phyloP scores from a whole-genome alignment of 2,888 invertebrate genomes.

The Lobophora halterata region DNA sequence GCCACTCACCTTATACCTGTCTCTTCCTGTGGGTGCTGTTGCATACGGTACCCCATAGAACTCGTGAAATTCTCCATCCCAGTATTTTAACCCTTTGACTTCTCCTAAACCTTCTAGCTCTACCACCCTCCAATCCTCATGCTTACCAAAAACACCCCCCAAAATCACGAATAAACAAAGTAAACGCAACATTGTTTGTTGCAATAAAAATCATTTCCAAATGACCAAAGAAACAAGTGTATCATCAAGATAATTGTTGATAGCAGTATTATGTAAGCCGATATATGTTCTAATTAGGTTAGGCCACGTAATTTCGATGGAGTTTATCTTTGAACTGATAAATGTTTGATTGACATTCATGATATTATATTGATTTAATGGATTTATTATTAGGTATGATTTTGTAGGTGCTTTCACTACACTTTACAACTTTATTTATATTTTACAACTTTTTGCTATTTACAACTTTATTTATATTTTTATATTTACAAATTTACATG shows the following conservation, averaged over 20 bases:
- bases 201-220: conserved; percentile 18
- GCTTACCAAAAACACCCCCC: conserved; percentile 34
- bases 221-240: no score
- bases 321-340: conserved; percentile 2
- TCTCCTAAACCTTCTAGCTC: conserved; percentile 51
- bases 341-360: background rate
- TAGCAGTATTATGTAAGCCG: conserved; percentile 25
- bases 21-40: conserved; percentile 54
- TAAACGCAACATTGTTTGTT: conserved; percentile 43
- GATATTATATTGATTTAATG: background rate
- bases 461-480: no score
- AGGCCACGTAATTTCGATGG: conserved; percentile 23
- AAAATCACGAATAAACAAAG: conserved; percentile 35
- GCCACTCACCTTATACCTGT: conserved; percentile 57
- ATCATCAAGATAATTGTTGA: no score
- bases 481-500: no score
- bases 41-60: conserved; percentile 70
- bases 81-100: conserved; percentile 59
- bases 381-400: no score
- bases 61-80: conserved; percentile 68
- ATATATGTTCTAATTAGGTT: conserved; percentile 31
- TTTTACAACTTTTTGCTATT: no score
- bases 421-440: no score
- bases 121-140: conserved; percentile 42
- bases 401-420: no score